These are phyloP conservation scores for Epinephelus fuscoguttatus DNA, from an alignment of 2,113 vertebrate genomes.

Conservation along the genomic window DNA sequence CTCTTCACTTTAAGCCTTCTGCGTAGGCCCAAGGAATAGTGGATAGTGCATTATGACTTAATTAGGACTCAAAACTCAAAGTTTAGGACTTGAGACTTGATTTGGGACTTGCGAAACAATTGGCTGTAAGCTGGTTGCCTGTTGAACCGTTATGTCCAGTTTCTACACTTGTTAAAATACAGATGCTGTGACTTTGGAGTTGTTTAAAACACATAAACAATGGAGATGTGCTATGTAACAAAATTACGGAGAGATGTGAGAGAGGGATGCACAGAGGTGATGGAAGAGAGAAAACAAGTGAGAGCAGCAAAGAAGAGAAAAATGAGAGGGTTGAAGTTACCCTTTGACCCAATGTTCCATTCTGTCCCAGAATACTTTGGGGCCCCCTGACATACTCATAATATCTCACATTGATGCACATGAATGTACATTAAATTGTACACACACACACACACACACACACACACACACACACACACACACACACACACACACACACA, in stretches of 20 bases:
- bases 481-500: neutral
- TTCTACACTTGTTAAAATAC: neutral
- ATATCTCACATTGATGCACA: conserved; percentile 60
- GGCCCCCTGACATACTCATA: conserved; percentile 55
- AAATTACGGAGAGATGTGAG: neutral
- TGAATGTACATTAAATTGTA: conserved; percentile 44
- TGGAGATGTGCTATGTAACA: neutral
- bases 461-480: conserved; percentile 5
- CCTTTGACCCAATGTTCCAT: conserved; percentile 64
- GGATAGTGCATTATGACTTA: no score
- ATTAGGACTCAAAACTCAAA: no score
- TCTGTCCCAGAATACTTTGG: conserved; percentile 56
- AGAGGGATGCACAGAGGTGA: conserved; percentile 4
- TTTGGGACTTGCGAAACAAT: no score
- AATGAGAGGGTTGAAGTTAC: conserved; percentile 48
- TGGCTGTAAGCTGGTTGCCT: no score
- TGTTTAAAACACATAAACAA: neutral
- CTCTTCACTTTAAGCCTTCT: no score
- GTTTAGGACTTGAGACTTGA: no score
- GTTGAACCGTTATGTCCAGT: no score
- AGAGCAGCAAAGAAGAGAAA: conserved; percentile 24
- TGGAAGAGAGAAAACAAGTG: neutral
- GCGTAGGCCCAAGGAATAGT: no score
- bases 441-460: neutral
- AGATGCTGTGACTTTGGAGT: neutral